Evolutionary conservation across 1,140 invertebrate genomes (phyloP), one percentile per base, ranked within the genome.

Genomic region (Solenopsis fugax): DNA sequence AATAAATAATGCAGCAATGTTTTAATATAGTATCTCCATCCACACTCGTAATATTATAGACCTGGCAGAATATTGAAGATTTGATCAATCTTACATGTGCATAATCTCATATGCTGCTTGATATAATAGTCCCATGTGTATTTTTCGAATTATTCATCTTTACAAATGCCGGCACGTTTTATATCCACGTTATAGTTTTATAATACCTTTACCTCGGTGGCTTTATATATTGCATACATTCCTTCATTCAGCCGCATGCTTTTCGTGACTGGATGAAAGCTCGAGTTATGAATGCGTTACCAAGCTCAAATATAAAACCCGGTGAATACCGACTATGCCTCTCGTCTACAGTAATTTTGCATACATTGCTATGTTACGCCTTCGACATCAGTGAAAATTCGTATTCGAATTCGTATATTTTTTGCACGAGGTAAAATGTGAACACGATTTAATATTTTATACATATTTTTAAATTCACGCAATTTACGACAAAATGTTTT

Each of bases 231-330:
- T 29, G 75, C 41, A 21, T 21, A 48, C 45, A 65, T 78, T 78
- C 76, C 45, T 78, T 64, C 41, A 65, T 21, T 12, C 76, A 50
- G 24, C 41, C 34, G 72, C 72, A 58, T 65, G 58, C 78, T 24
- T 71, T 81, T 56, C 52, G 50, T 56, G 21, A 29, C 13, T 24
- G 37, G 64, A 71, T 71, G 65, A 81, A 81, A 71, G 50, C 50
- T 45, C 48, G 37, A 21, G 48, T 71, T 81, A 81, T 56, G 21
- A 71, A 81, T 71, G 48, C 34, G 37, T 81, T 81, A 56, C 13
- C 7, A 41, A 29, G 64, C 60, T 81, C 10, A 56, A 71, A 81
- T 71, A 81, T 41, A 45, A 37, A 58, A 41, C 4, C 9, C 18
- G 52, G 5, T 29, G 45, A 50, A 69, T 69, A 69, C 41, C 41